phyloP scores from a whole-genome alignment of 2,797 vertebrate genomes.

The Bradypus variegatus region DNA sequence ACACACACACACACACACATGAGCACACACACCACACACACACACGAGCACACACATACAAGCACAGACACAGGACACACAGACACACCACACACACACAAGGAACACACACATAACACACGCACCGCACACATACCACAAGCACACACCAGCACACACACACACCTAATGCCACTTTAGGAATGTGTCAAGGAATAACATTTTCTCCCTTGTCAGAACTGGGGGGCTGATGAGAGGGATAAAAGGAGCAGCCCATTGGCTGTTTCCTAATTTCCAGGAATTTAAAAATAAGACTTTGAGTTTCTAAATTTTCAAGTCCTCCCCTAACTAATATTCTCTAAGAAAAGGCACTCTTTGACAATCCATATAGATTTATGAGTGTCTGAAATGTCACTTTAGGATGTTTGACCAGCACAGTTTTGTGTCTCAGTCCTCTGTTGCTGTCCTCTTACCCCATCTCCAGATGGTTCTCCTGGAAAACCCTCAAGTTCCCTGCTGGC shows the following conservation, averaged over 20 bases:
- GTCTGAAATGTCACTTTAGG: neutral
- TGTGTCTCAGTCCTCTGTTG: neutral
- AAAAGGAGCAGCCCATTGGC: neutral
- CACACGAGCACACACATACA: no score
- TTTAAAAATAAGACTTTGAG: neutral
- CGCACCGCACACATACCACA: neutral
- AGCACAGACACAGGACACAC: no score
- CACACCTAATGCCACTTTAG: neutral
- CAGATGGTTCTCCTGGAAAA: neutral
- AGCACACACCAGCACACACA: no score
- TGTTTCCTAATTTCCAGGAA: conserved; percentile 18
- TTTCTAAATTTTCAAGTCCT: conserved; percentile 19
- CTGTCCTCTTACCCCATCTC: neutral
- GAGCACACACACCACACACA: no score
- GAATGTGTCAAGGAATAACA: neutral
- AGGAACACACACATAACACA: no score
- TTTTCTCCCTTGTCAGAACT: neutral
- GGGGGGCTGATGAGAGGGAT: fast-evolving
- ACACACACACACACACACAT: no score
- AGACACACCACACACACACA: no score
- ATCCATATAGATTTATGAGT: neutral
- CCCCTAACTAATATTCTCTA: neutral
- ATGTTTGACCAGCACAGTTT: neutral
- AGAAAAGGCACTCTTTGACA: neutral
- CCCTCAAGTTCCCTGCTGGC: neutral